Conservation (phyloP, 2,113 vertebrate species). For the Acinonyx jubatus region DNA sequence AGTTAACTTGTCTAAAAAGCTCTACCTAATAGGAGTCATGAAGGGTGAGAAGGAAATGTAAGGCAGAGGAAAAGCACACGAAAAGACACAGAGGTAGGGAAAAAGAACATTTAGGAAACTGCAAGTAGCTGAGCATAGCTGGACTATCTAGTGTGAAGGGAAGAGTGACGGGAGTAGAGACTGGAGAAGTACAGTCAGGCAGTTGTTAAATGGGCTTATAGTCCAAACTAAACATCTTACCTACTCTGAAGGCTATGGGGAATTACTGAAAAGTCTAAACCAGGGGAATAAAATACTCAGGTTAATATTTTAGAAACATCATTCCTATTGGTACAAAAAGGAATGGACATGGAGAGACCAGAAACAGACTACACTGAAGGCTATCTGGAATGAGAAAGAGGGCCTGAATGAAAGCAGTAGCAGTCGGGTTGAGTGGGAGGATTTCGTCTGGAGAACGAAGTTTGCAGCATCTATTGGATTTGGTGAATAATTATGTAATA, state of each 20-base stretch:
- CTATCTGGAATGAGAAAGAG: not conserved
- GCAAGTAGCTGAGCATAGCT: not conserved
- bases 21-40: not conserved
- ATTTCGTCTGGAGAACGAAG: constrained; percentile 2
- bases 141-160: not conserved
- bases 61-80: not conserved
- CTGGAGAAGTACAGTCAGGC: not conserved
- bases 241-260: not conserved
- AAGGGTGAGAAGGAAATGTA: not conserved
- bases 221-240: not conserved
- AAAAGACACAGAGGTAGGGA: not conserved
- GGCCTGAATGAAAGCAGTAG: not conserved
- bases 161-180: not conserved
- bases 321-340: not conserved
- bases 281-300: not conserved
- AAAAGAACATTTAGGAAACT: constrained; percentile 40
- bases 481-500: not conserved
- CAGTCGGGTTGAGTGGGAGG: not conserved
- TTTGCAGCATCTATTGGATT: not conserved
- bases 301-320: constrained; percentile 11
- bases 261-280: constrained; percentile 23
- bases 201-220: not conserved
- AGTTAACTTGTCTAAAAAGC: not conserved
- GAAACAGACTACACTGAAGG: not conserved
- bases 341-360: not conserved